These are phyloP conservation scores for Tinamus guttatus DNA, from an alignment of 2,113 vertebrate species.

Conservation along the genomic window DNA sequence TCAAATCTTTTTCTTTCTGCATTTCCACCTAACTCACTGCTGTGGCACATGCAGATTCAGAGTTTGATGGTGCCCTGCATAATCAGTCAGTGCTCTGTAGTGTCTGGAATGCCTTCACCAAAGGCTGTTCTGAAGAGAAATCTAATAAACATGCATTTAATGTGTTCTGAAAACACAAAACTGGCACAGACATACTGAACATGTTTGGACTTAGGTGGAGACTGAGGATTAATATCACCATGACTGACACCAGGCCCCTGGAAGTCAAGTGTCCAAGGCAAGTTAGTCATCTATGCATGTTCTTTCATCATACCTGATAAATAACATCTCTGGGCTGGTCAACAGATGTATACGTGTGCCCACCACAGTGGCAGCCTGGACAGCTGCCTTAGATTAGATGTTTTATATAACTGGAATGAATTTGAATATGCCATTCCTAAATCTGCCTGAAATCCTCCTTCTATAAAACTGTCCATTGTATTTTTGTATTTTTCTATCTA, in stretches of 20 bases:
- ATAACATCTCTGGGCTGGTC: neutral
- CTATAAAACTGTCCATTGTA: neutral
- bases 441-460: neutral
- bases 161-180: neutral
- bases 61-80: neutral
- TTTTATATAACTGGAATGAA: neutral
- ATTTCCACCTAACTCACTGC: neutral
- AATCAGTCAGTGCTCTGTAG: accelerated
- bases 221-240: neutral
- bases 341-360: neutral
- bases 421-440: neutral
- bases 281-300: neutral
- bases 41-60: neutral
- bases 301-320: accelerated
- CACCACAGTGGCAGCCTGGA: neutral
- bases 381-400: neutral
- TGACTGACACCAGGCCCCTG: neutral
- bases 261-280: neutral
- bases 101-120: neutral
- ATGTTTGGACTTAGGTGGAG: neutral
- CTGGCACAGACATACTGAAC: neutral
- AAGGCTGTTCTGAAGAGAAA: neutral
- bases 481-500: neutral
- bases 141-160: accelerated
- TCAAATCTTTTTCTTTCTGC: neutral